Base-by-base conservation (phyloP, 2,113 vertebrate species). In the Calyptomena viridis region DNA sequence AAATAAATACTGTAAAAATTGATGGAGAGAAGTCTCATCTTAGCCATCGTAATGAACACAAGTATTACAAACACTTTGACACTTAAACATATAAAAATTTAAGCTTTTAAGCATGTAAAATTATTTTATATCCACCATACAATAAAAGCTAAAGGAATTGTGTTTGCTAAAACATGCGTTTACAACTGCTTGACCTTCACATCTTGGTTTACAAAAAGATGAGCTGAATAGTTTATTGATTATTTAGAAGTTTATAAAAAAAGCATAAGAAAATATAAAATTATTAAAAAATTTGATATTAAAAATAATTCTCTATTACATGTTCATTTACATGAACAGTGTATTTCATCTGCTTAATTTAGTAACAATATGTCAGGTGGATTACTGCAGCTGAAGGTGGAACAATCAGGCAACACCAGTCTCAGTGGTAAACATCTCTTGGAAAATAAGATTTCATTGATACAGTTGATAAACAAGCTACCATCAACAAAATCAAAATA, bases 401-500 rank as follows among this genome's bases (percentile, higher is more conserved):
- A 58, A 39, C 42, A 52, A 22, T 75, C 35, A 87, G 27, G 35
- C 16, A 77, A 56, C 25, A 76, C 3, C 27, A 85, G 31, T 6
- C 28, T 56, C 74, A 64, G 3, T 25, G 37, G 40, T 59, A 91
- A 95, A 67, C 49, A 80, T 30, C 25, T 68, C 37, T 68, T 73
- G 78, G 44, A 95, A 95, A 91, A 87, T 40, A 92, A 42, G 23
- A 77, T 91, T 90, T 91, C 40, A 68, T 60, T 6, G 1, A 28
- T 73, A 73, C 5, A 92, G 75, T 73, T 63, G 80, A 80, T 85
- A 87, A 94, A 80, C 28, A 90, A 92, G n/a, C 28, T 90, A 82
- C 24, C 28, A 80, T 58, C 42, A 73, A 74, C 88, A 79, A 91
- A 94, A 82, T 0, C 22, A 60, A 91, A 91, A 85, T 53, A 21